These are phyloP conservation scores for Drosophila gunungcola DNA, from an alignment of 1,140 invertebrate species.

Conservation along the genomic window DNA sequence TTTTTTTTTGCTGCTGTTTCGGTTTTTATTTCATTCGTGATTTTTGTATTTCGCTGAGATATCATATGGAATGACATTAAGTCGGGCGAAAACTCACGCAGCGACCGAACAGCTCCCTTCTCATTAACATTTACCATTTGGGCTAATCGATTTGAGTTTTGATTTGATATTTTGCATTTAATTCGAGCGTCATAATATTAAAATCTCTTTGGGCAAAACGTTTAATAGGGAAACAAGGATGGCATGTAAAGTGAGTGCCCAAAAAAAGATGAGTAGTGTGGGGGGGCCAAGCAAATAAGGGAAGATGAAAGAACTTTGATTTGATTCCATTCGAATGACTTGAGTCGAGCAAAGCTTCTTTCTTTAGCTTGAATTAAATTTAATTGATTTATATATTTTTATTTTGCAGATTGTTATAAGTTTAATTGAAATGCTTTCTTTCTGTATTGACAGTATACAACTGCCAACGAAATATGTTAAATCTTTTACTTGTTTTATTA, in stretches of 20 bases:
- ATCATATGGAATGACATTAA: conserved; percentile 45
- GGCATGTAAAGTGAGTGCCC: not conserved
- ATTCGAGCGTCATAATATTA: conserved; percentile 20
- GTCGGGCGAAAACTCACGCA: conserved; percentile 39
- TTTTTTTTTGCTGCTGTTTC: conserved; percentile 14
- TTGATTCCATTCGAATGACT: conserved; percentile 6
- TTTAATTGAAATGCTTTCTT: too few relatives aligned
- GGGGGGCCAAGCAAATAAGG: not conserved
- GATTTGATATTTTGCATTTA: conserved; percentile 34
- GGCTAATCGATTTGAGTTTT: conserved; percentile 40
- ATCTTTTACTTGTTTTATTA: too few relatives aligned
- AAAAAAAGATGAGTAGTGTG: not conserved
- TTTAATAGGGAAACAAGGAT: conserved; percentile 17
- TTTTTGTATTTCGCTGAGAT: conserved; percentile 31
- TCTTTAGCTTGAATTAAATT: not conserved
- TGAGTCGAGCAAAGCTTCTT: not conserved
- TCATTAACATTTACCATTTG: conserved; percentile 36
- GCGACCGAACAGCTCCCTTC: conserved; percentile 8
- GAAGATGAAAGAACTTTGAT: conserved; percentile 14
- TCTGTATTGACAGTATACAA: too few relatives aligned
- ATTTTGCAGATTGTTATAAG: not conserved
- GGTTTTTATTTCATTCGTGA: conserved; percentile 15
- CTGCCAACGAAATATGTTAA: too few relatives aligned
- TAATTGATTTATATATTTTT: not conserved
- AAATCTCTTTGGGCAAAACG: conserved; percentile 1